Percentiles rank a stretch among this genome's conserved stretches.
These are phyloP conservation scores for Steatocranus sp. DNA, from an alignment of 2,797 vertebrate genomes.

Conservation along the genomic window DNA sequence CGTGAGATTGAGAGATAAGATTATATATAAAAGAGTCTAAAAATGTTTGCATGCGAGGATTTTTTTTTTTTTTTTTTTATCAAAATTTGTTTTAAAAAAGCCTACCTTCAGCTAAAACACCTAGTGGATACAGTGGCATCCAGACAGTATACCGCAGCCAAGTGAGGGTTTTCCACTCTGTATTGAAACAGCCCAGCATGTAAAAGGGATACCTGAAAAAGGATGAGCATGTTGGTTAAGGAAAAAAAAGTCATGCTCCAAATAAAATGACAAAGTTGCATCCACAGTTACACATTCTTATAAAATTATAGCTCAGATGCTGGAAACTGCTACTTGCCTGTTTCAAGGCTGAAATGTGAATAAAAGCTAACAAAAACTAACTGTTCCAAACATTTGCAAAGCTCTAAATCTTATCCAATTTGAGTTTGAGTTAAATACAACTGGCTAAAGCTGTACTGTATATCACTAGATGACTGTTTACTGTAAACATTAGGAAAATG, in stretches of 20 bases:
- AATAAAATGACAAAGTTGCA: not conserved
- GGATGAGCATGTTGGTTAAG: not conserved
- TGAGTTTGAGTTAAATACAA: not conserved
- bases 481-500: not conserved
- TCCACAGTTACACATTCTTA: not conserved
- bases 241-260: not conserved
- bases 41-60: not conserved
- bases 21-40: not conserved
- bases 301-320: not conserved
- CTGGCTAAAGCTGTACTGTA: not conserved
- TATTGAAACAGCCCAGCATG: slow-evolving; percentile 89
- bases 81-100: not conserved
- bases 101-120: slow-evolving; percentile 89
- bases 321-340: not conserved
- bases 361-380: not conserved
- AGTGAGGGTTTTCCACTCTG: slow-evolving; percentile 91
- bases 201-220: slow-evolving; percentile 91
- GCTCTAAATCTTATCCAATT: not conserved
- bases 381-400: not conserved
- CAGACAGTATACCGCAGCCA: slow-evolving; percentile 93
- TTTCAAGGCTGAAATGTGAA: not conserved
- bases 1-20: not conserved
- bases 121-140: slow-evolving; percentile 93
- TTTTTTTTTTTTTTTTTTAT: not conserved
- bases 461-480: not conserved